Base-by-base conservation (phyloP, 2,888 invertebrate genomes). In the Sialis lutaria region DNA sequence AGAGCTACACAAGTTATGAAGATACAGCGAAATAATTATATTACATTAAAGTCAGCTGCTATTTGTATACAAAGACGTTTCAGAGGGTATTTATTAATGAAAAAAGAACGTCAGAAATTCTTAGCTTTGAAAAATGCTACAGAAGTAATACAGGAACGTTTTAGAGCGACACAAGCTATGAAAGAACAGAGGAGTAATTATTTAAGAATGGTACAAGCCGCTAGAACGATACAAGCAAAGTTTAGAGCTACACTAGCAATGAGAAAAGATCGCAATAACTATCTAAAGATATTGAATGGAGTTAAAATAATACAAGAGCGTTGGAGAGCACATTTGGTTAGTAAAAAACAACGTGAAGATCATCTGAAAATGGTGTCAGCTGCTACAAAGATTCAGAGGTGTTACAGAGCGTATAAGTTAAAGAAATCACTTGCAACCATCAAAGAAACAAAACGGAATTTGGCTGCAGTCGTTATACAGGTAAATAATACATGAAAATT, bases 401-500 rank as follows among this genome's bases (percentile, higher is more conserved):
- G 55, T 40, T 72, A 65, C 55, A 63, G 61, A 52, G 61, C 63
- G 8, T 37, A 37, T 7, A 67, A 61, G 47, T 51, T 64, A 6
- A 46, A 60, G 4, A 68, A 67, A 66, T 64, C 55, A 54, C 50
- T 47, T 6, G 60, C 67, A 48, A 63, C 64, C 55, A 52, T 54
- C 1, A 50, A 37, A 7, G 52, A 41, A 32, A 30, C 13, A 37
- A 51, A 50, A 30, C 47, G 52, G 5, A 57, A 55, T 48, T 50
- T 42, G 13, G 58, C 82, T 5, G 79, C 77, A 8, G 67, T 67
- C 2, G 70, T 70, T 56, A 82, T 83, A 55, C 82, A 83, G 69
- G 73, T 74, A 37, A 37, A 37, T 5, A 37, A 6, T 37, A 32
- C 48, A 42, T 45, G 43, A 33, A 44, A 47, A 44, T 48, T 31